Evolutionary conservation across 2,888 invertebrate genomes (phyloP), one percentile per base, ranked within the genome.

Genomic region (Biston betularia): DNA sequence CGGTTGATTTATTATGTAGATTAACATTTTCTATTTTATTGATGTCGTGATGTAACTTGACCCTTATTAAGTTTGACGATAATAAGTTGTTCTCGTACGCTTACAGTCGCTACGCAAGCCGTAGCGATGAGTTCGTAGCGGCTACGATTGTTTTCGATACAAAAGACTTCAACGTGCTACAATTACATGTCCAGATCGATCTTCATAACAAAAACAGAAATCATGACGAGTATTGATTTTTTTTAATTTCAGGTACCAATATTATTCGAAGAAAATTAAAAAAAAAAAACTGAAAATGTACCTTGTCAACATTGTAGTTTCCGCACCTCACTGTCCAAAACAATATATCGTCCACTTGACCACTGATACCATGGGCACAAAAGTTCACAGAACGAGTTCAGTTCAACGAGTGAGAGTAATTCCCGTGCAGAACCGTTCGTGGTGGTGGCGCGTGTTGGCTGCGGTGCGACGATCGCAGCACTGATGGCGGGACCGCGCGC

Each of bases 281-380:
- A 15, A 48, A 15, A 71, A 9, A 59, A 14, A 46, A 15, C 55
- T 53, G 40, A 64, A 63, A 64, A 65, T 70, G 80, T 83, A 89
- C 89, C 88, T 88, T 74, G 82, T 79, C 81, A 89, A 82, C 84
- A 89, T 89, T 68, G 73, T 85, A 65, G 72, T 71, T 64, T 63
- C 79, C 74, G 64, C 79, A 74, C 80, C 82, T 81, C 86, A 82
- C 81, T 79, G 76, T 82, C 78, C 84, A 84, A 79, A 75, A 77
- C 64, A 73, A 72, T 74, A 79, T 78, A 81, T 73, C 73, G 78
- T 76, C 79, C 85, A 87, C 87, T 82, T 82, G 76, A 76, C 77
- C 88, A 88, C 88, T 66, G 82, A 79, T 84, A 84, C 76, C 84
- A 87, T 86, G 78, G 80, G 80, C 85, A 88, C 88, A 81, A 82